A percentile compares a stretch with the other conserved stretches of the same genome.
phyloP scores from a whole-genome alignment of 2,888 invertebrate species.

The Latrodectus hesperus region DNA sequence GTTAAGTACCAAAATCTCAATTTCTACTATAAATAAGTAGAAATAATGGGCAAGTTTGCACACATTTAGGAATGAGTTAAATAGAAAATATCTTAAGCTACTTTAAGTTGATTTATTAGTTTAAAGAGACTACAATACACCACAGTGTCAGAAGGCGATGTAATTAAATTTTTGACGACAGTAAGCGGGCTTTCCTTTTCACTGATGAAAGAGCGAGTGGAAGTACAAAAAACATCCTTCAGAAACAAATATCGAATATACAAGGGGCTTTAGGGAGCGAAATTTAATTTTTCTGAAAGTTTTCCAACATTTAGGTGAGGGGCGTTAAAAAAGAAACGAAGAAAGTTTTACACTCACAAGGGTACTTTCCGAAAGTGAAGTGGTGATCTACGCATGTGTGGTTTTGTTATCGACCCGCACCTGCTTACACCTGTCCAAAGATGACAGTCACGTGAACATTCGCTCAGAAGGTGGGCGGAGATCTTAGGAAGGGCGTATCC shows the following conservation, averaged over 20 bases:
- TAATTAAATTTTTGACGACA: not conserved
- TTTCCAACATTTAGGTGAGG: not conserved
- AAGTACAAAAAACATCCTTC: not conserved
- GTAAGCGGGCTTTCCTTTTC: not conserved
- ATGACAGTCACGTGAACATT: conserved; percentile 65
- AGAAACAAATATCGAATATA: not conserved
- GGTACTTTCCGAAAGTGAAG: conserved; percentile 16
- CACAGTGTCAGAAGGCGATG: not conserved
- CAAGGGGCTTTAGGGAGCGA: not conserved
- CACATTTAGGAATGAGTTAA: no score
- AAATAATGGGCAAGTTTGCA: no score
- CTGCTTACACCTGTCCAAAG: conserved; percentile 66
- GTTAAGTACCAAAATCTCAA: no score
- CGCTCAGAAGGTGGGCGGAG: conserved; percentile 24
- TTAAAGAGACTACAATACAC: not conserved
- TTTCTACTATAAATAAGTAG: no score
- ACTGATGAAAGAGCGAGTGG: not conserved
- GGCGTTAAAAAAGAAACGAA: not conserved
- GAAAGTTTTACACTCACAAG: conserved; percentile 1
- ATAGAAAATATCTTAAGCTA: no score
- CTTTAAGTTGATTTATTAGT: no score
- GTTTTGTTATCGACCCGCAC: conserved; percentile 52
- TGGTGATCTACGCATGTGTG: conserved; percentile 38
- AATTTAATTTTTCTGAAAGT: conserved; percentile 29
- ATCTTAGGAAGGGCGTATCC: conserved; percentile 38